Conservation (phyloP, 1,140 invertebrate genomes). For the Saccostrea cuccullata region DNA sequence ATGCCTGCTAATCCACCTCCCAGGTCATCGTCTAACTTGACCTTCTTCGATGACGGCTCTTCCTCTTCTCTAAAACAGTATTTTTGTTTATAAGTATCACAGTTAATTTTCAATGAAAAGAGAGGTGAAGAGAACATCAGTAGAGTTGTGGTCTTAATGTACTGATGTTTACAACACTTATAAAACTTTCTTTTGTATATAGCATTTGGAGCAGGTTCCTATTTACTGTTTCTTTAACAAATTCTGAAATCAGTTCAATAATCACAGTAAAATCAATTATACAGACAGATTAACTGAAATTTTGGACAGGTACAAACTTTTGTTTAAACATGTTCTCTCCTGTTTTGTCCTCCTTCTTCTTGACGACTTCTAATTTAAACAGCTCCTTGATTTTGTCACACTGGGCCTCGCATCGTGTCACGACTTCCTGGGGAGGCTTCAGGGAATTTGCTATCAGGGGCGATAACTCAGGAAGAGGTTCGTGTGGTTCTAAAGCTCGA, state of each 20-base stretch:
- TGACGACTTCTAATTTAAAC: slow-evolving; percentile 74
- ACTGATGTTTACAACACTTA: no score
- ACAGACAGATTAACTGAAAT: no score
- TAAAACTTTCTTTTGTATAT: no score
- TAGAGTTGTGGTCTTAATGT: no score
- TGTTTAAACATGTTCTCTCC: slow-evolving; percentile 74
- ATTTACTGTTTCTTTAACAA: no score
- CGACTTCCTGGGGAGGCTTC: slow-evolving; percentile 68
- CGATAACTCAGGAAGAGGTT: slow-evolving; percentile 74
- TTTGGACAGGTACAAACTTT: slow-evolving; percentile 52
- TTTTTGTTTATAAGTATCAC: no score
- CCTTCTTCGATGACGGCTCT: slow-evolving; percentile 58
- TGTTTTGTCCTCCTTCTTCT: slow-evolving; percentile 72
- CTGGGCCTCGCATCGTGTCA: slow-evolving; percentile 59
- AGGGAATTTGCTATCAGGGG: slow-evolving; percentile 71
- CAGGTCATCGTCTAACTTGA: slow-evolving; percentile 67
- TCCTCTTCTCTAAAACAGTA: slow-evolving; percentile 15
- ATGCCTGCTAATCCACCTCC: slow-evolving; percentile 70
- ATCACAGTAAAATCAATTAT: no score
- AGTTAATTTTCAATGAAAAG: no score
- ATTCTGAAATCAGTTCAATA: no score
- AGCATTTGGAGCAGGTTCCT: no score
- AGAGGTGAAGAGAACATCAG: no score
- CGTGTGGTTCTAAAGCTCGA: slow-evolving; percentile 75
- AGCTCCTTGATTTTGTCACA: slow-evolving; percentile 69